phyloP scores from a whole-genome alignment of 2,888 invertebrate species.

The Pogonocherus hispidulus region DNA sequence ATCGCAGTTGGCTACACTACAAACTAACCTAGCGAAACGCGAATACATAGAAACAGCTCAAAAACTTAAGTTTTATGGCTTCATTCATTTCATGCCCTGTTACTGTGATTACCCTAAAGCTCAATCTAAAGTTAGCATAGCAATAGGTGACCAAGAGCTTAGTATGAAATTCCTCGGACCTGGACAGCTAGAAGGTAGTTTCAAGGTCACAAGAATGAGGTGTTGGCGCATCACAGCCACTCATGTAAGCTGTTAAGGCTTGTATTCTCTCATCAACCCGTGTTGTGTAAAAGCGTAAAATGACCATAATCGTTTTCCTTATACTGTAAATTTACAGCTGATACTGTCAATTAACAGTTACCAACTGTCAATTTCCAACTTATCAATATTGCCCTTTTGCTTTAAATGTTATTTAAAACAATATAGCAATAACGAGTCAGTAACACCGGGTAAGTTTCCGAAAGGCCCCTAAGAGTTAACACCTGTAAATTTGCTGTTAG shows the following conservation, averaged over 20 bases:
- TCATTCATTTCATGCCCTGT: constrained; percentile 80
- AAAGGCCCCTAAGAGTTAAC: no score
- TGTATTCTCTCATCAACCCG: no score
- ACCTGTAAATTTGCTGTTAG: no score
- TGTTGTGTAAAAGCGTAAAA: no score
- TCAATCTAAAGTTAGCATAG: constrained; percentile 78
- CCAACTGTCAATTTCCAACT: no score
- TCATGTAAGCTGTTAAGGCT: constrained; percentile 73
- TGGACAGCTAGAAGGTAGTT: constrained; percentile 82
- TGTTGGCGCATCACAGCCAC: constrained; percentile 96
- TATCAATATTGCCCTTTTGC: no score
- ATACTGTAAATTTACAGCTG: no score
- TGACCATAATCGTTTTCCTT: no score
- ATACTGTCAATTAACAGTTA: no score
- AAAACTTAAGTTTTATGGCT: constrained; percentile 90
- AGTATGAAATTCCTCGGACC: constrained; percentile 76
- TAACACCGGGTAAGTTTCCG: no score
- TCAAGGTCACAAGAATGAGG: constrained; percentile 95
- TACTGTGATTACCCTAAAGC: constrained; percentile 83
- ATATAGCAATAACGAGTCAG: no score
- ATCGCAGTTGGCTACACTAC: constrained; percentile 78
- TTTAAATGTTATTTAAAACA: no score
- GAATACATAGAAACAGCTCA: constrained; percentile 92
- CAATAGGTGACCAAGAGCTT: constrained; percentile 89
- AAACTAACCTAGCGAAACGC: constrained; percentile 84